phyloP scores from a whole-genome alignment of 2,888 invertebrate species.

The Gastracanthus pulcherrimus region DNA sequence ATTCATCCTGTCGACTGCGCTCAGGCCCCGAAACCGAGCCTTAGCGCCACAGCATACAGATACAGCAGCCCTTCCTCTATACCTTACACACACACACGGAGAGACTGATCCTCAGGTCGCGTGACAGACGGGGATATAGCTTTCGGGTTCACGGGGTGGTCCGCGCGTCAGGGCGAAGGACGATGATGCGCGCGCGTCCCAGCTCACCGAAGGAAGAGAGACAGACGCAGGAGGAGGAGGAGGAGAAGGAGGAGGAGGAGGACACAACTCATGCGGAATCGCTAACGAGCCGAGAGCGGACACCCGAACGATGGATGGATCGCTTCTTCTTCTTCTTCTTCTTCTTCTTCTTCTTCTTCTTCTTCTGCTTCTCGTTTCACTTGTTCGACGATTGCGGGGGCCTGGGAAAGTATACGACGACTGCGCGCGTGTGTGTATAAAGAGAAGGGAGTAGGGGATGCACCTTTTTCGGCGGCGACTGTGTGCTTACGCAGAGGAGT shows the following conservation, averaged over 20 bases:
- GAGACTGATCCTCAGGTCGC: constrained; percentile 59
- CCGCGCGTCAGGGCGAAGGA: constrained; percentile 55
- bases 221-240: constrained; percentile 17
- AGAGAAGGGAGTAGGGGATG: not conserved
- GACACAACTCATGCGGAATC: constrained; percentile 57
- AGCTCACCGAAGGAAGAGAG: constrained; percentile 33
- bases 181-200: not conserved
- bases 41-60: no score
- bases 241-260: constrained; percentile 51
- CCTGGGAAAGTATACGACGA: constrained; percentile 50
- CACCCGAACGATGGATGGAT: constrained; percentile 74
- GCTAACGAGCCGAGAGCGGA: constrained; percentile 67
- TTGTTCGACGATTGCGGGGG: not conserved
- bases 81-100: not conserved
- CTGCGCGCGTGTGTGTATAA: not conserved
- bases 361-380: no score
- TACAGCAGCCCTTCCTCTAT: not conserved
- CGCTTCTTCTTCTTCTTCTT: not conserved
- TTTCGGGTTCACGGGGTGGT: constrained; percentile 70
- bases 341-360: not conserved
- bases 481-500: not conserved
- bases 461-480: constrained; percentile 17
- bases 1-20: not conserved
- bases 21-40: not conserved
- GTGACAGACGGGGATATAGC: constrained; percentile 74